Conservation (phyloP, 1,140 invertebrate genomes). For the Neodiprion pinetum region DNA sequence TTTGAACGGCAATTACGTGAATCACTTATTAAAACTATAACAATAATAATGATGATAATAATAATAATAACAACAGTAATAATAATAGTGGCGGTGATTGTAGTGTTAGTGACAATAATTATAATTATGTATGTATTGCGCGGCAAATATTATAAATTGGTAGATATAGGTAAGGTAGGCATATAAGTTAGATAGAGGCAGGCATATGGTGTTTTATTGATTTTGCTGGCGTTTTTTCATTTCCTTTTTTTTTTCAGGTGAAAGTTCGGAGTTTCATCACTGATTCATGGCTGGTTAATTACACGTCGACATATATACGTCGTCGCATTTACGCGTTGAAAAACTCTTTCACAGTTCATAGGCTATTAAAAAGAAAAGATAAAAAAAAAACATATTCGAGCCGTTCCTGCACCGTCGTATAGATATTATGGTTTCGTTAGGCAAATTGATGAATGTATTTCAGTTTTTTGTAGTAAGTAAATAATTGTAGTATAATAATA, state of each 20-base stretch:
- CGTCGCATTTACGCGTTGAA: too few species aligned
- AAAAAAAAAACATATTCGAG: too few species aligned
- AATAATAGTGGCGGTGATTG: conserved; percentile 29
- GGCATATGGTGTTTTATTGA: conserved; percentile 9
- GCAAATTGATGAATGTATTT: not conserved
- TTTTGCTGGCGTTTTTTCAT: not conserved
- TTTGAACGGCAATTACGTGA: conserved; percentile 11
- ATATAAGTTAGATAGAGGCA: not conserved
- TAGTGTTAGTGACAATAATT: not conserved
- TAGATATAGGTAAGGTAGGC: conserved; percentile 2
- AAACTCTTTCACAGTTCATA: too few species aligned
- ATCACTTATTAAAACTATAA: conserved; percentile 20
- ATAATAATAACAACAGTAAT: conserved; percentile 26
- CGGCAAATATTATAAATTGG: not conserved
- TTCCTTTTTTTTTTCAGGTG: not conserved
- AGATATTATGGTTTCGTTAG: not conserved
- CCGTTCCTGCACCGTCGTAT: too few species aligned
- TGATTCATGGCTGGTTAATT: too few species aligned
- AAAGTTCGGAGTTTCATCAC: not conserved
- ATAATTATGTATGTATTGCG: not conserved
- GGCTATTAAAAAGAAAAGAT: too few species aligned
- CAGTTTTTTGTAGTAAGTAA: not conserved
- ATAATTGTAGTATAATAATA: not conserved
- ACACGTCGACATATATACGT: too few species aligned
- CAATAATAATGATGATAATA: conserved; percentile 32